A percentile compares a stretch with the other conserved stretches of the same genome.
phyloP scores from a whole-genome alignment of 2,888 invertebrate genomes.

The Ganaspis brasiliensis region DNA sequence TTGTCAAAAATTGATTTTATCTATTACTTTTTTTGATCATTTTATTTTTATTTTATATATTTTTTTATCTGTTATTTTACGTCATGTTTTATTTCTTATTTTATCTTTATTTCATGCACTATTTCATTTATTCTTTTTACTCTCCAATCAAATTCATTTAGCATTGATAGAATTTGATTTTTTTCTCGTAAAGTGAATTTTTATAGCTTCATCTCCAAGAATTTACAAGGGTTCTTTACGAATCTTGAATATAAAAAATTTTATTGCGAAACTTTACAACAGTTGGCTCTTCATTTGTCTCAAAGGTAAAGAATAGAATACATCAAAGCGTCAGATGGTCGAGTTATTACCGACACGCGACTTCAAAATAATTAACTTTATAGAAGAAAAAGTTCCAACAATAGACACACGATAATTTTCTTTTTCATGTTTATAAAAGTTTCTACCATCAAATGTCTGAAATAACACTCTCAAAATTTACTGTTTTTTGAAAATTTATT shows the following conservation, averaged over 20 bases:
- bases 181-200: background rate
- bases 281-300: constrained; percentile 13
- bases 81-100: too few relatives aligned
- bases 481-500: too few relatives aligned
- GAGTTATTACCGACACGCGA: background rate
- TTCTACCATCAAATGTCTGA: too few relatives aligned
- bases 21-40: too few relatives aligned
- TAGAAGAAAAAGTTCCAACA: background rate
- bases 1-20: too few relatives aligned
- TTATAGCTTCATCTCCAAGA: background rate
- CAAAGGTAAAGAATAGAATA: constrained; percentile 2
- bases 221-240: background rate
- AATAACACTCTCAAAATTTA: too few relatives aligned
- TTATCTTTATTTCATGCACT: too few relatives aligned
- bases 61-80: too few relatives aligned
- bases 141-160: background rate
- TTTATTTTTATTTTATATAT: too few relatives aligned
- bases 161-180: background rate
- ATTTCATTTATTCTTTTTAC: too few relatives aligned
- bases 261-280: constrained; percentile 18
- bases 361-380: background rate
- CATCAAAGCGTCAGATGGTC: constrained; percentile 1
- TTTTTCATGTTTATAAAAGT: too few relatives aligned
- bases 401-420: too few relatives aligned
- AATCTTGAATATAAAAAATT: constrained; percentile 5